Base-by-base conservation (phyloP, 2,888 invertebrate genomes). In the Gisinianus flammeolus region DNA sequence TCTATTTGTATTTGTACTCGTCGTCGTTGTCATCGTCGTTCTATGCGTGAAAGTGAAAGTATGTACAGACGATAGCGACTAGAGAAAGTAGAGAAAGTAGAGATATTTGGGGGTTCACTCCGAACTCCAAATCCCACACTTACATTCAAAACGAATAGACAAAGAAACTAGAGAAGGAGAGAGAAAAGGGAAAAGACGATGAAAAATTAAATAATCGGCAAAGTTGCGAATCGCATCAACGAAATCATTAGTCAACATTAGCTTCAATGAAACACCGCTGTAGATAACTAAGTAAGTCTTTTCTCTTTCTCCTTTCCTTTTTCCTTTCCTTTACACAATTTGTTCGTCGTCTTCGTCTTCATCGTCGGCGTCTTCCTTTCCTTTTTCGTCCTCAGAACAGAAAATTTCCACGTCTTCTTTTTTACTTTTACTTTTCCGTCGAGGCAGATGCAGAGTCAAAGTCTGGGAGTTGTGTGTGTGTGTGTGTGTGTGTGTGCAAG, bases 241-340 rank as follows among this genome's bases (percentile, higher is more conserved):
- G 44, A 56, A 75, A 78, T 78, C 78, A 78, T 78, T 75, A 75
- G 75, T 78, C 78, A 78, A 70, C 78, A 75, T 66, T 75, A 78
- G 56, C 62, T 74, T 74, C 70, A 78, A 69, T 62, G 74, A 74
- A 35, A 71, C 31, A 54, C n/a, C n/a, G 64, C 22, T 30, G 58
- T 58, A n/a, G 66, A 56, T 52, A 54, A 58, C 19, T n/a, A 24
- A 58, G 58, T 24, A 24, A 58, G 24, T n/a, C 58, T 26, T 16
- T 26, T 8, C 67, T 22, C 67, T 24, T 35, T 30, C 67, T 62
- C 10, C 26, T 62, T 62, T 62, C 62, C 26, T 26, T 62, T 26
- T n/a, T 62, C 24, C 62, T 62, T 24, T 58, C 58, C 5, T 22
- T 62, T 62, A 12, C 31, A 19, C 31, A 33, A 12, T 68, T 31